Conservation (phyloP, 2,797 vertebrate species). For the Gorsachius magnificus region DNA sequence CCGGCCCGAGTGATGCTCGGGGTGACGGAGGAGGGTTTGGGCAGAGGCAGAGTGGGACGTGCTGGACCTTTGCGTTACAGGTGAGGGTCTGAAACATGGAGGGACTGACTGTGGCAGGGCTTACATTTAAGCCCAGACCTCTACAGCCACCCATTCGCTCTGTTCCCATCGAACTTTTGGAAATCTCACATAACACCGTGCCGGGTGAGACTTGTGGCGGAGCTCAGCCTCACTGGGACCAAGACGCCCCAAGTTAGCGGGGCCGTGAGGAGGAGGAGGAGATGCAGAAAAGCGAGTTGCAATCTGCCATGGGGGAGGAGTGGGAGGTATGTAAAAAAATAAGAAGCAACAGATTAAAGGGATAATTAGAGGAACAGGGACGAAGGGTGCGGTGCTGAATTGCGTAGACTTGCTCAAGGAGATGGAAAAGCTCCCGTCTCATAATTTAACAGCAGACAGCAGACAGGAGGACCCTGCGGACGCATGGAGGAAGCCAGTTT, state of each 20-base stretch:
- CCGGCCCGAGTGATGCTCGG: accelerated
- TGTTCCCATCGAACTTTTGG: accelerated
- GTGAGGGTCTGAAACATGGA: not conserved
- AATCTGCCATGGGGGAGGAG: not conserved
- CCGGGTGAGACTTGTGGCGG: accelerated
- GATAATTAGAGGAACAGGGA: not conserved
- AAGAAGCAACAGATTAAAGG: not conserved
- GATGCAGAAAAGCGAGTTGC: accelerated
- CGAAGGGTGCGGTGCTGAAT: accelerated
- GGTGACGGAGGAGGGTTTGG: not conserved
- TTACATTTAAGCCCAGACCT: not conserved
- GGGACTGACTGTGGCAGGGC: not conserved
- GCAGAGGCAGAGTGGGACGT: accelerated
- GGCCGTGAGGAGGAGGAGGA: not conserved
- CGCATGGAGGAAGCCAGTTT: not conserved
- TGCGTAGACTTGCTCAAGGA: not conserved
- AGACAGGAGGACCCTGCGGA: not conserved
- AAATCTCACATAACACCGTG: accelerated
- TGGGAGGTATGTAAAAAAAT: not conserved
- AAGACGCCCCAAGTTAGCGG: accelerated
- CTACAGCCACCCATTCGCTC: accelerated
- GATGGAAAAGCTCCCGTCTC: not conserved
- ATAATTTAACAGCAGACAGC: not conserved
- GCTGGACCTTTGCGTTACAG: not conserved
- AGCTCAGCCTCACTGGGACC: accelerated